Conservation (phyloP, 2,888 invertebrate genomes). For the Drosophila sordidula region DNA sequence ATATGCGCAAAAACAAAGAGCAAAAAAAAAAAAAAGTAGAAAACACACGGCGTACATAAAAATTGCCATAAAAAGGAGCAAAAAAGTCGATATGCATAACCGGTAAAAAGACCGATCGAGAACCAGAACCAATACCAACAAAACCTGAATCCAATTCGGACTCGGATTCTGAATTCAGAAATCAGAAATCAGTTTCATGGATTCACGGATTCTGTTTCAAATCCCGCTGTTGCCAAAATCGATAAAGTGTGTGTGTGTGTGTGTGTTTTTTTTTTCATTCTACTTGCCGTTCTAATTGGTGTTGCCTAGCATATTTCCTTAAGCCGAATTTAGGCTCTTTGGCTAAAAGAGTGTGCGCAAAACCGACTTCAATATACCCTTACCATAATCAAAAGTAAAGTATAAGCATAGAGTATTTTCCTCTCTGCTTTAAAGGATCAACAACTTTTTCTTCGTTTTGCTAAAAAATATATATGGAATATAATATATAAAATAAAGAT, state of each 20-base stretch:
- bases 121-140: slow-evolving; percentile 31
- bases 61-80: slow-evolving; percentile 72
- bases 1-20: slow-evolving; percentile 53
- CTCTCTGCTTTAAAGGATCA: too few species aligned
- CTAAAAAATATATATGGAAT: too few species aligned
- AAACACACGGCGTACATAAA: slow-evolving; percentile 56
- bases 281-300: slow-evolving; percentile 37
- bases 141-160: slow-evolving; percentile 48
- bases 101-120: slow-evolving; percentile 56
- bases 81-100: slow-evolving; percentile 66
- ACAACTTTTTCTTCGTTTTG: too few species aligned
- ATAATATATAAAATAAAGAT: too few species aligned
- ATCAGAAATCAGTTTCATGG: slow-evolving; percentile 3
- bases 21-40: slow-evolving; percentile 40
- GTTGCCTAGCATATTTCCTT: slow-evolving; percentile 60
- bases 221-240: slow-evolving; percentile 25
- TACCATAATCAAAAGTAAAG: not conserved
- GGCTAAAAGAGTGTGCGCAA: too few species aligned
- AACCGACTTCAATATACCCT: slow-evolving; percentile 21
- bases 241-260: slow-evolving; percentile 10
- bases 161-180: slow-evolving; percentile 15
- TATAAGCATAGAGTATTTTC: not conserved
- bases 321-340: slow-evolving; percentile 29
- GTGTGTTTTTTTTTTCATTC: not conserved
- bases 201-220: slow-evolving; percentile 16